Evolutionary conservation across 2,113 vertebrate species (phyloP).

Genomic region (Actenoides hombroni): DNA sequence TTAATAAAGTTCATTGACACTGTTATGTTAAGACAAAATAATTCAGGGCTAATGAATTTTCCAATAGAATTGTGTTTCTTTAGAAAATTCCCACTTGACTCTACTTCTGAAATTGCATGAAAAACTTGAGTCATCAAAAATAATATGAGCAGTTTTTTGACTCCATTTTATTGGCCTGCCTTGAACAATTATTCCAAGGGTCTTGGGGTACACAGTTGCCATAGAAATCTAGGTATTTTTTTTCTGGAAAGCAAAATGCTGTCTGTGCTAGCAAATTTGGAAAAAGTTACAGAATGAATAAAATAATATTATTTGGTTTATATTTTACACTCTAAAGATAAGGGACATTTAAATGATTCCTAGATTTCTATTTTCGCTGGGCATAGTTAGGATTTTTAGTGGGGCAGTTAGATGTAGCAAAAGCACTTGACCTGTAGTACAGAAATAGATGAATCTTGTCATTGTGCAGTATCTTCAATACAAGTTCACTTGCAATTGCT

Average conservation of each 20-base stretch:
- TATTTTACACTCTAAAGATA: neutral
- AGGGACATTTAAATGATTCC: neutral
- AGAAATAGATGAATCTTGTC: neutral
- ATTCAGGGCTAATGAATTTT: neutral
- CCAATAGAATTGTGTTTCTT: neutral
- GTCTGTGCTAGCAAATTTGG: neutral
- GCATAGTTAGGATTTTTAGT: neutral
- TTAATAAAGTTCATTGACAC: neutral
- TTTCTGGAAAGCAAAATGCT: neutral
- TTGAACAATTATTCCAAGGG: neutral
- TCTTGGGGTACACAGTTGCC: neutral
- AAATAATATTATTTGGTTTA: neutral
- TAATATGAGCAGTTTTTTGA: neutral
- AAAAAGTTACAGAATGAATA: neutral
- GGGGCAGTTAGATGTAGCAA: neutral
- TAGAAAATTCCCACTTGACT: neutral
- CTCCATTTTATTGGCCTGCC: neutral
- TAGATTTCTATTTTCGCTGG: neutral
- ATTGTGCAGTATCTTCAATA: neutral
- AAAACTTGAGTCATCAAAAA: neutral
- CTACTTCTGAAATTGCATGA: neutral
- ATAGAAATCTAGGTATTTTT: neutral
- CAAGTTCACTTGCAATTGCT: neutral
- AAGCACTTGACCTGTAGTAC: neutral
- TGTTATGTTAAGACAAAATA: neutral